Evolutionary conservation across 2,113 vertebrate species (phyloP).

Genomic region (Lynx canadensis): DNA sequence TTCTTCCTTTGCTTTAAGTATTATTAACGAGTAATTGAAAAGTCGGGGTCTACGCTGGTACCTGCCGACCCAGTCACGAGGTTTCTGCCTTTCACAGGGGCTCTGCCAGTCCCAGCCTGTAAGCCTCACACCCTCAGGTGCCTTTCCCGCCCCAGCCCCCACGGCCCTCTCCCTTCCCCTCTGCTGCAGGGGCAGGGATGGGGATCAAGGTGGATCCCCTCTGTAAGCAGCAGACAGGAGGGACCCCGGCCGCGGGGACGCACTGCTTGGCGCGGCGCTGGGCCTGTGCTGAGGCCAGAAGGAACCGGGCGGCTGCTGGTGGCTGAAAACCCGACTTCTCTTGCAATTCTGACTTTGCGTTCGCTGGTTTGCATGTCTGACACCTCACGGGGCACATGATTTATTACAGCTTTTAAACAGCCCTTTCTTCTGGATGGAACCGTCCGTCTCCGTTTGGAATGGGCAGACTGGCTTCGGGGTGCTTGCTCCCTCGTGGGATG

Average conservation of each 20-base stretch:
- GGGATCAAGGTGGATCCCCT: neutral
- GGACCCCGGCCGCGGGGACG: neutral
- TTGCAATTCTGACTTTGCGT: neutral
- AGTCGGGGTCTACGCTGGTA: neutral
- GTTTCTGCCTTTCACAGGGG: neutral
- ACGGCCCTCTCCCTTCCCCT: too few relatives aligned
- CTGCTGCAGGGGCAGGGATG: neutral
- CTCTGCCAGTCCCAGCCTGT: neutral
- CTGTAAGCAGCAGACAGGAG: neutral
- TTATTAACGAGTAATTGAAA: neutral
- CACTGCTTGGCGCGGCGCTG: too few relatives aligned
- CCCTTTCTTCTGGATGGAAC: slow-evolving; percentile 37
- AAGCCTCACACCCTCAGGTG: too few relatives aligned
- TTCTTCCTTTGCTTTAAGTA: neutral
- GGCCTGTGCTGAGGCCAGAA: neutral
- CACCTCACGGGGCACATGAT: slow-evolving; percentile 59
- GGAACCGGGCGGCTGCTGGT: neutral
- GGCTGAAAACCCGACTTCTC: neutral
- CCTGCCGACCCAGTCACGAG: neutral
- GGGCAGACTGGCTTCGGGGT: neutral
- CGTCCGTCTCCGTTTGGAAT: neutral
- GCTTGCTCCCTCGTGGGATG: neutral
- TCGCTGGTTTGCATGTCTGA: slow-evolving; percentile 53
- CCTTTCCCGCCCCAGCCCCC: neutral
- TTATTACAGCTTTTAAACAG: slow-evolving; percentile 57